Evolutionary conservation across 2,888 invertebrate species (phyloP).

Genomic region (Gastracanthus pulcherrimus): DNA sequence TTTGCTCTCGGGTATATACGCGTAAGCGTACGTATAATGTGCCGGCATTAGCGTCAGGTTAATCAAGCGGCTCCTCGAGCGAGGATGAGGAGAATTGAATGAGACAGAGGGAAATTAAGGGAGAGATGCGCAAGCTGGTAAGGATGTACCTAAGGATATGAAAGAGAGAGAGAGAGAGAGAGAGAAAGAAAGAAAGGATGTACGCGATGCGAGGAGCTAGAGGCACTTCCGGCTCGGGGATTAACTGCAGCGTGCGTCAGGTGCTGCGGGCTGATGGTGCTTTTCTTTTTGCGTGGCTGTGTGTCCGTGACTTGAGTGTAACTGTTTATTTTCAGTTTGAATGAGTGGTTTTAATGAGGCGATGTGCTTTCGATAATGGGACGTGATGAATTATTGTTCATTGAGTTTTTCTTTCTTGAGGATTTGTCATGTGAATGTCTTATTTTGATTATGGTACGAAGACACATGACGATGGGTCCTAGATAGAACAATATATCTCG

Average conservation of each 20-base stretch:
- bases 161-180: no score
- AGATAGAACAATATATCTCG: no score
- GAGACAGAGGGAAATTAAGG: constrained; percentile 33
- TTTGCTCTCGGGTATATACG: not conserved
- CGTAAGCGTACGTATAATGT: constrained; percentile 3
- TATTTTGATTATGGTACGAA: no score
- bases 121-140: not conserved
- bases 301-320: not conserved
- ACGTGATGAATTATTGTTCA: no score
- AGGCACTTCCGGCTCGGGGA: constrained; percentile 8
- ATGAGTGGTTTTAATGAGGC: not conserved
- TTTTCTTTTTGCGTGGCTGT: not conserved
- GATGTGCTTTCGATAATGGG: no score
- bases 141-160: no score
- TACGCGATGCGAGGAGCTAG: no score
- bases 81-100: constrained; percentile 14
- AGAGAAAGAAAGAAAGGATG: no score
- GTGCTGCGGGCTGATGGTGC: not conserved
- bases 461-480: no score
- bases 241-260: not conserved
- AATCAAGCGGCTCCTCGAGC: constrained; percentile 23
- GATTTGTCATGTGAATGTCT: no score
- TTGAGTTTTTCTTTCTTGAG: no score
- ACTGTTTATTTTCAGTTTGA: not conserved
- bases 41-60: constrained; percentile 34